These are phyloP conservation scores for Caenorhabditis wallacei DNA, from an alignment of 2,888 invertebrate genomes.

Conservation along the genomic window DNA sequence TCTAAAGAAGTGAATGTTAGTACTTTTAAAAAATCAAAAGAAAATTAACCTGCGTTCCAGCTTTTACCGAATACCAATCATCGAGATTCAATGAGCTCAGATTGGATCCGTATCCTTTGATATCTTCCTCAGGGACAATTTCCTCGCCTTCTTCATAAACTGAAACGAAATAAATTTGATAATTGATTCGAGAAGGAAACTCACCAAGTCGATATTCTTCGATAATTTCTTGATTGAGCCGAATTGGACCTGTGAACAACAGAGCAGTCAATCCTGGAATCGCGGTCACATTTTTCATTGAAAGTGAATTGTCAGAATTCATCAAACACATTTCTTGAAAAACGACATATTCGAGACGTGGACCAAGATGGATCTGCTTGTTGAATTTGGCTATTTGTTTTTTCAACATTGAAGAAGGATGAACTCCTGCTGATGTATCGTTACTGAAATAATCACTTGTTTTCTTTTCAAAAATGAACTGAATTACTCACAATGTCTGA, in stretches of 20 bases:
- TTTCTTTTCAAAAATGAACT: neutral
- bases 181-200: neutral
- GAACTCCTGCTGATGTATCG: slow-evolving; percentile 69
- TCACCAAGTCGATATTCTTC: slow-evolving; percentile 73
- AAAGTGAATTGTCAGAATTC: slow-evolving; percentile 8
- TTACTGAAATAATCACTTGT: too few relatives aligned
- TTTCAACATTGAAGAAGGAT: slow-evolving; percentile 78
- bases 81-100: slow-evolving; percentile 40
- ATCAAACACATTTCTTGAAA: slow-evolving; percentile 80
- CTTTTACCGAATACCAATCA: slow-evolving; percentile 49
- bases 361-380: slow-evolving; percentile 44
- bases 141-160: slow-evolving; percentile 28
- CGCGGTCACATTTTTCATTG: slow-evolving; percentile 87
- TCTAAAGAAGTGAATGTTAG: slow-evolving; percentile 48
- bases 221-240: slow-evolving; percentile 64
- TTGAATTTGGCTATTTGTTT: slow-evolving; percentile 65
- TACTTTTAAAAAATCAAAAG: too few relatives aligned
- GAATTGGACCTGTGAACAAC: slow-evolving; percentile 88
- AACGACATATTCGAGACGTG: slow-evolving; percentile 76
- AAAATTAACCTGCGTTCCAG: slow-evolving; percentile 23
- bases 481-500: slow-evolving; percentile 72
- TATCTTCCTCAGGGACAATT: neutral
- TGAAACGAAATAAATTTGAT: slow-evolving; percentile 14
- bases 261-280: slow-evolving; percentile 91
- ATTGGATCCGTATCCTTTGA: neutral